These are phyloP conservation scores for Trematomus bernacchii DNA, from an alignment of 2,797 vertebrate genomes.

Conservation along the genomic window DNA sequence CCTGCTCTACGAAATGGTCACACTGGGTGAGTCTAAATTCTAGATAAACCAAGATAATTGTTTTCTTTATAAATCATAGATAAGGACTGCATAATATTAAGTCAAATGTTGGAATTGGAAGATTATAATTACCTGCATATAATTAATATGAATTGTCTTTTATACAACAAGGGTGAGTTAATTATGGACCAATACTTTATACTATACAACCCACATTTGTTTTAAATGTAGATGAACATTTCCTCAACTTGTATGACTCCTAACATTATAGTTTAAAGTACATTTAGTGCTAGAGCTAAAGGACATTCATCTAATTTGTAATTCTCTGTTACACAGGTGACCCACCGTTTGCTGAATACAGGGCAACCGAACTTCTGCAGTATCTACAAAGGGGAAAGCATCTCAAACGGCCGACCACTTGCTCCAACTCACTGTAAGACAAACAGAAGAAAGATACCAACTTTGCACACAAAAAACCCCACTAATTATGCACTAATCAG, in stretches of 20 bases:
- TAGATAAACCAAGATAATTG: too few species aligned
- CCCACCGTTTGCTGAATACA: conserved; percentile 89
- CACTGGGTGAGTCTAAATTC: conserved; percentile 84
- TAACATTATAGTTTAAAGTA: background rate
- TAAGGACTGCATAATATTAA: background rate
- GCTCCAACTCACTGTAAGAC: conserved; percentile 89
- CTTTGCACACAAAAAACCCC: too few species aligned
- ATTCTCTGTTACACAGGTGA: conserved; percentile 82
- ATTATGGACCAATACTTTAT: background rate
- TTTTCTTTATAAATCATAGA: too few species aligned
- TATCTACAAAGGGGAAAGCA: conserved; percentile 88
- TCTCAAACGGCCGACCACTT: conserved; percentile 86
- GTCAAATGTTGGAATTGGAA: background rate
- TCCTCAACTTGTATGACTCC: background rate
- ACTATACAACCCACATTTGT: background rate
- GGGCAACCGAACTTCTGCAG: conserved; percentile 86
- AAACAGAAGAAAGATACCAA: background rate
- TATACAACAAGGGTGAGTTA: background rate
- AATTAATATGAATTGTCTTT: background rate
- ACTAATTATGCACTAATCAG: background rate
- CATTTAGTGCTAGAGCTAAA: background rate
- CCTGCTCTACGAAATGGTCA: conserved; percentile 95
- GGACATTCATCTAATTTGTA: background rate
- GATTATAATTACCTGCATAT: background rate
- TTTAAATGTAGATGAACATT: background rate